These are phyloP conservation scores for Steinernema hermaphroditum DNA, from an alignment of 2,888 invertebrate species.

Conservation along the genomic window DNA sequence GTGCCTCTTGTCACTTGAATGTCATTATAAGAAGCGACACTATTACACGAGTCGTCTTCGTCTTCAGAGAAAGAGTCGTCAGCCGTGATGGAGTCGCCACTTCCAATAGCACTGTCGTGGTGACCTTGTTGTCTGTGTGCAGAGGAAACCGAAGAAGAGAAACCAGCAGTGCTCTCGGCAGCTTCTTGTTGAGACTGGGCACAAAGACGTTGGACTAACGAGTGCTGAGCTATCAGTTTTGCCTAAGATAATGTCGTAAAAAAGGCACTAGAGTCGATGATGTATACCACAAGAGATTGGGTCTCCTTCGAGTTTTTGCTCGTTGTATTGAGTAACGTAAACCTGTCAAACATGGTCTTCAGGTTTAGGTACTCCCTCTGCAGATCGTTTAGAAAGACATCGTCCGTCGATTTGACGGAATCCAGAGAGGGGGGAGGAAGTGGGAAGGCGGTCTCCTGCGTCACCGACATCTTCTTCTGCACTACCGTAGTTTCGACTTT, in stretches of 20 bases:
- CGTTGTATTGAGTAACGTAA: neutral
- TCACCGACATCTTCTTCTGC: neutral
- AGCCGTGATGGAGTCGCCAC: conserved; percentile 5
- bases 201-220: neutral
- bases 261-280: neutral
- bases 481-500: neutral
- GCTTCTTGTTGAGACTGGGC: conserved; percentile 14
- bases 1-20: neutral
- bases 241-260: neutral
- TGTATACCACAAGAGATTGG: neutral
- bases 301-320: neutral
- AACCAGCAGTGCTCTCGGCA: neutral
- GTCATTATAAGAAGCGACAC: neutral
- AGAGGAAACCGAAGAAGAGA: neutral
- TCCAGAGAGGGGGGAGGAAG: neutral
- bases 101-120: conserved; percentile 16
- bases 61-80: conserved; percentile 15
- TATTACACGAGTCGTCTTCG: conserved; percentile 4
- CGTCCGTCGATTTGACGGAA: neutral
- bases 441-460: neutral
- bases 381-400: neutral
- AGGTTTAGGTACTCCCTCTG: neutral
- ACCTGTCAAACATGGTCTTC: neutral
- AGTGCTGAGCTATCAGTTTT: neutral
- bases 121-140: neutral